Base-by-base conservation (phyloP, 2,888 invertebrate genomes). In the Smittia aterrima region DNA sequence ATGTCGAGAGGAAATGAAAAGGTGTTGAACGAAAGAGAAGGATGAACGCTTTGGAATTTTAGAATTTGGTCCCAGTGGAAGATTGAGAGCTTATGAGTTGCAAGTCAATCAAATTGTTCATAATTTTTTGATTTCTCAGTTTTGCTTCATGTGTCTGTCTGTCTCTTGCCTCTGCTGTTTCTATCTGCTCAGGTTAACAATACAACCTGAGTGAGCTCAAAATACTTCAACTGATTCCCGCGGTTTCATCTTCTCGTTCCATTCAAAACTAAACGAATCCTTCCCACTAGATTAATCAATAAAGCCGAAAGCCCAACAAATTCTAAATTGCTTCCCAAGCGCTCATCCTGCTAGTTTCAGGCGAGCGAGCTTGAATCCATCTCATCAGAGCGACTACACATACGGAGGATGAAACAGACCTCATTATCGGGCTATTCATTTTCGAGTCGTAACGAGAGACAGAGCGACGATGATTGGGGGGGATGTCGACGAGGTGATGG, bases 341-440 rank as follows among this genome's bases (percentile, higher is more conserved):
- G 13, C 27, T 58, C 22, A 6, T 16, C 64, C n/a, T 1, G 16
- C 27, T 27, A 1, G n/a, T 16, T 27, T 27, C 58, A 58, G 4
- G 4, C 58, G 47, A 38, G 11, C 47, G n/a, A 64, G n/a, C 11
- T 27, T 24, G 13, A 27, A 27, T 64, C 64, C 9, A 27, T 9
- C 22, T 64, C 72, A 72, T 18, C 32, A 66, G 20, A 32, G 27
- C 66, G n/a, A 16, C 66, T 53, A n/a, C 32, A 54, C 64, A 64
- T 4, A 27, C n/a, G 20, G 64, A 25, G 27, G 32, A 62, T 58
- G 72, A 62, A 72, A 54, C 72, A 72, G 72, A 72, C 72, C 72
- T 72, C 72, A 72, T 72, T 72, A 72, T 72, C 72, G 40, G 58
- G 72, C 72, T 62, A 72, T 72, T 72, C 72, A 72, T 72, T 72